Evolutionary conservation across 2,797 vertebrate species (phyloP), one percentile per base, ranked within the genome.

Genomic region (Chromobotia macracanthus): DNA sequence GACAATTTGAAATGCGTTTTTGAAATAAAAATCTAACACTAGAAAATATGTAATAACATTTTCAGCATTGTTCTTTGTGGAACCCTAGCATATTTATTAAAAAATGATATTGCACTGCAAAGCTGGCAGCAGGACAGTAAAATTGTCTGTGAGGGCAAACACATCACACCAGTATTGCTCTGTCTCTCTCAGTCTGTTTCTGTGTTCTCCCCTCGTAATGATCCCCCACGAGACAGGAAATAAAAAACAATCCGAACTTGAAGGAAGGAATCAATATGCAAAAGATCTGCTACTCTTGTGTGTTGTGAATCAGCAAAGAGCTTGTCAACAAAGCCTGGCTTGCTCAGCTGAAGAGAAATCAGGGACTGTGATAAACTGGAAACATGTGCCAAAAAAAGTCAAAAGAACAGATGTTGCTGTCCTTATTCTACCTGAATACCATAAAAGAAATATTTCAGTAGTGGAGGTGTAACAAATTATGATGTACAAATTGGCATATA

Each of bases 351-450:
- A 75, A 80, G 65, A 73, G 77, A 79, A 74, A 79, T 51, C 70
- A 74, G 80, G 67, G 35, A 88, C 81, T 81, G 83, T 84, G 82
- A 83, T 82, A 86, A 84, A 80, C 46, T 18, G 80, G 83, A 87
- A 77, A 66, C 81, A 86, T 71, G 60, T 86, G 84, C 79, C 77
- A 63, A 66, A 84, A 85, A 75, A 63, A 6, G 64, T 77, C 21
- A 51, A 25, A 46, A 76, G 65, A 18, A 79, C 55, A 58, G 13
- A 61, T 6, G n/a, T 53, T 70, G 50, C 61, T 56, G 58, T 51
- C 64, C 35, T 31, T 75, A 23, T 25, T 80, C 51, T 61, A 80
- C 11, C 44, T n/a, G 28, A 21, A 51, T 53, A 38, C 60, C 55
- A 46, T 46, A 69, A 69, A 70, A 64, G 19, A 74, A 35, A 74